These are phyloP conservation scores for Thryonomys swinderianus DNA, from an alignment of 2,113 vertebrate species.

Conservation along the genomic window DNA sequence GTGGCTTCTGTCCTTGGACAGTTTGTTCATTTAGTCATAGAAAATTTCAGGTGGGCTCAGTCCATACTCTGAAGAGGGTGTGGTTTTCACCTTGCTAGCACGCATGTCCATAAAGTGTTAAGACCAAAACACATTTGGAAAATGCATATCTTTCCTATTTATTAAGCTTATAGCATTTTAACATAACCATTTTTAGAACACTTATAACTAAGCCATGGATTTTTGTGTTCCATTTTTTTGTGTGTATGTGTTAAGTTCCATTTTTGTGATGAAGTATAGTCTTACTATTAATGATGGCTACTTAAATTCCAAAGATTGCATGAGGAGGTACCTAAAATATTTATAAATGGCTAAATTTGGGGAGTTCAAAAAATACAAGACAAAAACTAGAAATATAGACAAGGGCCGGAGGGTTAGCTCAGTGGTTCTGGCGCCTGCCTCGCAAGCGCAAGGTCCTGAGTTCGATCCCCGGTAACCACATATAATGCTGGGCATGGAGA, in stretches of 20 bases:
- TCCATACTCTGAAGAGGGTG: background rate
- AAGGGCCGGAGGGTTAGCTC: slow-evolving; percentile 15
- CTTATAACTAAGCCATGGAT: slow-evolving; percentile 53
- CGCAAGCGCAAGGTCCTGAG: too few species aligned
- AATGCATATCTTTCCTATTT: slow-evolving; percentile 27
- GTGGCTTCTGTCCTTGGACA: background rate
- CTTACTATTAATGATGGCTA: slow-evolving; percentile 51
- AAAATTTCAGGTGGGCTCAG: background rate
- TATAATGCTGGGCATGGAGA: too few species aligned
- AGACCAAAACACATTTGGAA: background rate
- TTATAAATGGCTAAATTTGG: slow-evolving; percentile 27
- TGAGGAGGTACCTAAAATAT: background rate
- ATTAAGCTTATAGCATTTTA: background rate
- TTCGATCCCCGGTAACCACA: too few species aligned
- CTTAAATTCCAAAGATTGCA: slow-evolving; percentile 22
- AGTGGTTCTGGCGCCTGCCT: too few species aligned
- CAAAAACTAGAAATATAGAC: slow-evolving; percentile 19
- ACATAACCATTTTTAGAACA: background rate
- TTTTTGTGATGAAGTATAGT: slow-evolving; percentile 50
- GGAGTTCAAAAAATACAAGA: slow-evolving; percentile 1
- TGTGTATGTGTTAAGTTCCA: background rate
- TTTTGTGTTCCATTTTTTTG: slow-evolving; percentile 28
- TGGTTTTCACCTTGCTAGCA: background rate
- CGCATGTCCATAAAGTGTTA: slow-evolving; percentile 25
- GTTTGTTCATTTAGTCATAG: background rate